These are phyloP conservation scores for Gallinago solitaria DNA, from an alignment of 2,797 vertebrate species.

Conservation along the genomic window DNA sequence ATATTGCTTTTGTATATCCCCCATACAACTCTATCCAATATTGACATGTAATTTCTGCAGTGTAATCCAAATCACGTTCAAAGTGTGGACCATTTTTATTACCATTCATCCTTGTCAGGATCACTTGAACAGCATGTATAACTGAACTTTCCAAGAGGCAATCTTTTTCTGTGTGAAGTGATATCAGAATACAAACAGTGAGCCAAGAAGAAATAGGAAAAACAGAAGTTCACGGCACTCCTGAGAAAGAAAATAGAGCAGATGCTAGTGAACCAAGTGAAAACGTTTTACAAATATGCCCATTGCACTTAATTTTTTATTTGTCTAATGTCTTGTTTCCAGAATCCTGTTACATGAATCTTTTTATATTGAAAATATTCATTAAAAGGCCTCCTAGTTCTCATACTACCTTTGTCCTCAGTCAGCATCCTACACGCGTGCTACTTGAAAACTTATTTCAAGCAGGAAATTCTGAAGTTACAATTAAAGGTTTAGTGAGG, in stretches of 20 bases:
- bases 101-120: conserved; percentile 22
- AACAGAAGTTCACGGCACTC: background rate
- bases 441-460: background rate
- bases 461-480: background rate
- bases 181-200: background rate
- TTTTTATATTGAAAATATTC: background rate
- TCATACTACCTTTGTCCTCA: background rate
- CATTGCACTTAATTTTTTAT: background rate
- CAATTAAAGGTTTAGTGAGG: background rate
- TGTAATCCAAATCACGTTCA: conserved; percentile 24
- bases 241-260: background rate
- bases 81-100: conserved; percentile 15
- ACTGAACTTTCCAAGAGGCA: conserved; percentile 10
- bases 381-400: background rate
- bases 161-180: background rate
- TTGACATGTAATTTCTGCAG: conserved; percentile 35
- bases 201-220: background rate
- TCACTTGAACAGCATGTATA: background rate
- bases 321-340: background rate
- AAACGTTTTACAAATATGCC: background rate
- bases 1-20: background rate
- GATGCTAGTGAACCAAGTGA: background rate
- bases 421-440: background rate
- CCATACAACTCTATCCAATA: background rate
- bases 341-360: background rate